phyloP scores from a whole-genome alignment of 2,888 invertebrate species.

The Nymphalis polychloros region DNA sequence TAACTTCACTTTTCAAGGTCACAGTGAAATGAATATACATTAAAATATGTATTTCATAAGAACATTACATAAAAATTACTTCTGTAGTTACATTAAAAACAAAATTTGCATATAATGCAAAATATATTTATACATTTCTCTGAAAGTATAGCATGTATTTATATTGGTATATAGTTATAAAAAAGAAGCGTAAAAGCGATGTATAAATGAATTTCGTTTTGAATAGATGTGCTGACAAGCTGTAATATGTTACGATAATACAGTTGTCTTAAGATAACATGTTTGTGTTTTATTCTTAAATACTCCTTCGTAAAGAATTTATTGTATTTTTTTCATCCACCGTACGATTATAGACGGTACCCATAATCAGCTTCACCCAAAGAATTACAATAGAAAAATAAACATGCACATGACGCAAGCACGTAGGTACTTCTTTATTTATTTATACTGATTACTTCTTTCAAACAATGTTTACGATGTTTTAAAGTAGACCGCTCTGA shows the following conservation, averaged over 20 bases:
- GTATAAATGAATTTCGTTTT: conserved; percentile 30
- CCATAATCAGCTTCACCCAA: too few relatives aligned
- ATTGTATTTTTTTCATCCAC: not conserved
- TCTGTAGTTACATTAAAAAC: not conserved
- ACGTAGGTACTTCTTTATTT: too few relatives aligned
- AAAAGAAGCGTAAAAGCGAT: conserved; percentile 22
- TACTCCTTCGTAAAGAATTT: not conserved
- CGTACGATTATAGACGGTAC: too few relatives aligned
- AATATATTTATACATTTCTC: conserved; percentile 15
- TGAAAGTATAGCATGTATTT: conserved; percentile 23
- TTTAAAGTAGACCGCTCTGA: too few relatives aligned
- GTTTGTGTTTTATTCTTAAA: conserved; percentile 36
- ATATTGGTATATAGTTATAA: conserved; percentile 26
- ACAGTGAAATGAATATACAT: too few relatives aligned
- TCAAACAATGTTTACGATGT: too few relatives aligned
- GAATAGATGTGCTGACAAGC: conserved; percentile 44
- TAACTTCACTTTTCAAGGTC: too few relatives aligned
- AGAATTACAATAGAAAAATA: too few relatives aligned
- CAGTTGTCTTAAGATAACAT: conserved; percentile 45
- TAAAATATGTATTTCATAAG: too few relatives aligned
- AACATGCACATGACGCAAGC: too few relatives aligned
- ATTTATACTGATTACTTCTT: too few relatives aligned
- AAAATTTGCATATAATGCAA: conserved; percentile 39
- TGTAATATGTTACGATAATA: conserved; percentile 47
- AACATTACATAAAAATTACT: not conserved